Conservation (phyloP, 1,140 invertebrate species). For the Drosophila setifemur region DNA sequence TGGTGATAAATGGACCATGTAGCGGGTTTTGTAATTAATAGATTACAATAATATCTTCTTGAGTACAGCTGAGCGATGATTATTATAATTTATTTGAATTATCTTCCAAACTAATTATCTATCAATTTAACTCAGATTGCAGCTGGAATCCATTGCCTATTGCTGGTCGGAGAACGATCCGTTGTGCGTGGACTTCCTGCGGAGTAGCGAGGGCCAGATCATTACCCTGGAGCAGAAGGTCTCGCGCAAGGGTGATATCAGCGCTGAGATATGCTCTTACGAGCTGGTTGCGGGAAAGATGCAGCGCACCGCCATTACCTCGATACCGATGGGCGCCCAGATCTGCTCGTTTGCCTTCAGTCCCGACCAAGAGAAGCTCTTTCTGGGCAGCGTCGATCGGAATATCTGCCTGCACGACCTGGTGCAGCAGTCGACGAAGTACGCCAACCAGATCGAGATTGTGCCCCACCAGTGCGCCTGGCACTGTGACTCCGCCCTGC, state of each 20-base stretch:
- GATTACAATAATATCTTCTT: not conserved
- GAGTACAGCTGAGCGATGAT: too few relatives aligned
- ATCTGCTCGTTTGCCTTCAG: constrained; percentile 87
- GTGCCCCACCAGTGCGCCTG: constrained; percentile 88
- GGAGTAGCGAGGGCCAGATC: constrained; percentile 86
- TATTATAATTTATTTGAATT: too few relatives aligned
- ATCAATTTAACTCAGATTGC: too few relatives aligned
- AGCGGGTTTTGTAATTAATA: too few relatives aligned
- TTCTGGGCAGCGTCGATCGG: constrained; percentile 90
- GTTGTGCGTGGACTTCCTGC: constrained; percentile 87
- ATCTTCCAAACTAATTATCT: too few relatives aligned
- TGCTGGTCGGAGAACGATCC: constrained; percentile 89
- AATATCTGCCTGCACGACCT: constrained; percentile 89
- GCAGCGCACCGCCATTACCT: constrained; percentile 87
- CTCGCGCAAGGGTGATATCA: constrained; percentile 89
- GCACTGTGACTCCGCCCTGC: constrained; percentile 88
- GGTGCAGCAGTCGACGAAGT: constrained; percentile 85
- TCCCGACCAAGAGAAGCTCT: constrained; percentile 87
- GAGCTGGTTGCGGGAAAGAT: constrained; percentile 88
- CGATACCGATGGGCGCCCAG: constrained; percentile 88
- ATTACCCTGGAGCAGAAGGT: constrained; percentile 91
- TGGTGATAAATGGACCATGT: too few relatives aligned
- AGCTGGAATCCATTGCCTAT: constrained; percentile 86
- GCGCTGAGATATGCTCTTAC: constrained; percentile 88
- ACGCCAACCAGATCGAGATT: constrained; percentile 84